A percentile compares a stretch with the other conserved stretches of the same genome.
phyloP scores from a whole-genome alignment of 2,888 invertebrate species.

The Thereva unica region DNA sequence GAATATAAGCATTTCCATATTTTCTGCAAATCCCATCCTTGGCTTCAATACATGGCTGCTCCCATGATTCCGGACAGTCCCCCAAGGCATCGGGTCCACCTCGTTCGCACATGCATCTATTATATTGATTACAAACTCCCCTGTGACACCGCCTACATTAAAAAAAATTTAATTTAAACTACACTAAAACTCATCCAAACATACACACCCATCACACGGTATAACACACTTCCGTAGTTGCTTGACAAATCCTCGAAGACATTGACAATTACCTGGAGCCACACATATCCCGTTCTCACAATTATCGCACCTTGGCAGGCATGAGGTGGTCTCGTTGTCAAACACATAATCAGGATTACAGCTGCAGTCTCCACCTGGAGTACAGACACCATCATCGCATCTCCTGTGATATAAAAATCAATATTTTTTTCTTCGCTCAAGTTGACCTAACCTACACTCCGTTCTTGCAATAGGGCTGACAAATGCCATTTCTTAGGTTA shows the following conservation, averaged over 20 bases:
- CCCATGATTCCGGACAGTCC: too few relatives aligned
- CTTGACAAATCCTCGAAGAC: constrained; percentile 46
- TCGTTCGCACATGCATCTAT: too few relatives aligned
- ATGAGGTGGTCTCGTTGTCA: constrained; percentile 32
- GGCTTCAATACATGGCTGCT: too few relatives aligned
- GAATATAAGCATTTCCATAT: too few relatives aligned
- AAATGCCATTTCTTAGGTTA: constrained; percentile 53
- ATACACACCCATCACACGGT: too few relatives aligned
- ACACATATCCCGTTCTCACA: constrained; percentile 45
- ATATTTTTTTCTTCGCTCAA: not conserved
- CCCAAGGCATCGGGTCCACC: too few relatives aligned
- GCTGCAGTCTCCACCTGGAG: constrained; percentile 59
- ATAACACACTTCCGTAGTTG: too few relatives aligned
- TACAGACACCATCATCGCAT: constrained; percentile 58
- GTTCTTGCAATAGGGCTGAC: constrained; percentile 55
- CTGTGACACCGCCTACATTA: too few relatives aligned
- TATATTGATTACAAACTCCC: too few relatives aligned
- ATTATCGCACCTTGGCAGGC: constrained; percentile 44
- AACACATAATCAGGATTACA: constrained; percentile 56
- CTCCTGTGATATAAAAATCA: constrained; percentile 38
- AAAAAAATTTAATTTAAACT: too few relatives aligned
- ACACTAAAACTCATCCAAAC: too few relatives aligned
- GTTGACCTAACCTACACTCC: constrained; percentile 46
- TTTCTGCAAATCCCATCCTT: too few relatives aligned
- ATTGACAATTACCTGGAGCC: constrained; percentile 49